phyloP scores from a whole-genome alignment of 92 coral and sea anemone species.

The Porites cylindrica region DNA sequence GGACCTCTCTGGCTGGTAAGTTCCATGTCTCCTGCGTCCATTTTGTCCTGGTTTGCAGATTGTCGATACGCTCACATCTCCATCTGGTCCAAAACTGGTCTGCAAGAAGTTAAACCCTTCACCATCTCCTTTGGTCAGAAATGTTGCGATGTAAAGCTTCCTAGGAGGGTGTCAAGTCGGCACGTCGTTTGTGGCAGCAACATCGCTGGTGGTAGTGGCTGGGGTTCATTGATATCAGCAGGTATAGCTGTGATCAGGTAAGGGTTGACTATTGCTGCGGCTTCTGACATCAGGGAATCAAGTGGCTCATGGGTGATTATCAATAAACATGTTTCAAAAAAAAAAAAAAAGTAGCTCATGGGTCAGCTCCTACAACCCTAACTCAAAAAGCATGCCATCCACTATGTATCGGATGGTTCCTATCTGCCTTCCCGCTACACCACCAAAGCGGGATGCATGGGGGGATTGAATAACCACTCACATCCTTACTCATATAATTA shows the following conservation, averaged over 20 bases:
- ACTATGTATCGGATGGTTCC: background rate
- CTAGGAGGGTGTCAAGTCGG: no score
- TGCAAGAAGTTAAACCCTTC: conserved; percentile 35
- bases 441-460: background rate
- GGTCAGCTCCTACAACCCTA: background rate
- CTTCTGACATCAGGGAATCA: background rate
- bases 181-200: no score
- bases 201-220: no score
- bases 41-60: conserved; percentile 25
- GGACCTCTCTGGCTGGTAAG: conserved; percentile 39
- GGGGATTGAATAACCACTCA: background rate
- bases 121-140: background rate
- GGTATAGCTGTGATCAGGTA: no score
- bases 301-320: no score
- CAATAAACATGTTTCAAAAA: no score
- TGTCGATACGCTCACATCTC: background rate
- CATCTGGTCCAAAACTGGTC: no score
- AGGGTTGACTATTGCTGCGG: no score
- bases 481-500: no score
- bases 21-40: conserved; percentile 22
- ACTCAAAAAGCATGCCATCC: background rate
- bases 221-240: no score
- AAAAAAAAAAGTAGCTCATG: no score
- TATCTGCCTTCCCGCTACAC: background rate
- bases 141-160: no score